These are phyloP conservation scores for Eremophila alpestris DNA, from an alignment of 2,797 vertebrate species.

Conservation along the genomic window DNA sequence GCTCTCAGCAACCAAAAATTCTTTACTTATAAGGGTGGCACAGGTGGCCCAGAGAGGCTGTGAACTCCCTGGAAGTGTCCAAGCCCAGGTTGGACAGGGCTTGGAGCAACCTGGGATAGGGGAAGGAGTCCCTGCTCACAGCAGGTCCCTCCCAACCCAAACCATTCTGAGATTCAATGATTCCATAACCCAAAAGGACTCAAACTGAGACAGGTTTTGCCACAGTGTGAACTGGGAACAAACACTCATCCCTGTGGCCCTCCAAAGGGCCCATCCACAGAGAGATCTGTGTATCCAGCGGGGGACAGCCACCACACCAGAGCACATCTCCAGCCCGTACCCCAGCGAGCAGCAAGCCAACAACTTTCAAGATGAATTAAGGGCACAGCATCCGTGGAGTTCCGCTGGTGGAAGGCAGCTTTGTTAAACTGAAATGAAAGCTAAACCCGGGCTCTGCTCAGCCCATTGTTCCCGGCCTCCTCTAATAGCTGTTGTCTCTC, in stretches of 20 bases:
- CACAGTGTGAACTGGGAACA: neutral
- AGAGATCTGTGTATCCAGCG: accelerated
- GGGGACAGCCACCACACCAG: accelerated
- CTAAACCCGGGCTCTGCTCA: neutral
- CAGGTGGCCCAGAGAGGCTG: accelerated
- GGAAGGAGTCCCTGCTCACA: neutral
- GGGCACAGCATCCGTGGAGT: neutral
- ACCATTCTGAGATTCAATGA: neutral
- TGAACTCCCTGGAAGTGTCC: neutral
- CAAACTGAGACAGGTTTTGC: neutral
- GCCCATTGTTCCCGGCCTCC: conserved; percentile 26
- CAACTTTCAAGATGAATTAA: conserved; percentile 19
- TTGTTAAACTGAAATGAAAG: conserved; percentile 37
- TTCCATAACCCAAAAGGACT: neutral
- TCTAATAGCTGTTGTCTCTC: conserved; percentile 39
- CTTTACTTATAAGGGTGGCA: neutral
- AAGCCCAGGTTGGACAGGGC: accelerated
- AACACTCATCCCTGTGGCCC: accelerated
- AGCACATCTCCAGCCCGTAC: neutral
- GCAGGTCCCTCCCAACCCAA: neutral
- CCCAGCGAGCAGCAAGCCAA: neutral
- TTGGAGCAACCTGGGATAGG: neutral
- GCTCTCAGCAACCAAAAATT: neutral
- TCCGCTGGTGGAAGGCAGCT: neutral
- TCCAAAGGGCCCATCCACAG: accelerated